These are phyloP conservation scores for Tyto alba DNA, from an alignment of 2,113 vertebrate genomes.

Conservation along the genomic window DNA sequence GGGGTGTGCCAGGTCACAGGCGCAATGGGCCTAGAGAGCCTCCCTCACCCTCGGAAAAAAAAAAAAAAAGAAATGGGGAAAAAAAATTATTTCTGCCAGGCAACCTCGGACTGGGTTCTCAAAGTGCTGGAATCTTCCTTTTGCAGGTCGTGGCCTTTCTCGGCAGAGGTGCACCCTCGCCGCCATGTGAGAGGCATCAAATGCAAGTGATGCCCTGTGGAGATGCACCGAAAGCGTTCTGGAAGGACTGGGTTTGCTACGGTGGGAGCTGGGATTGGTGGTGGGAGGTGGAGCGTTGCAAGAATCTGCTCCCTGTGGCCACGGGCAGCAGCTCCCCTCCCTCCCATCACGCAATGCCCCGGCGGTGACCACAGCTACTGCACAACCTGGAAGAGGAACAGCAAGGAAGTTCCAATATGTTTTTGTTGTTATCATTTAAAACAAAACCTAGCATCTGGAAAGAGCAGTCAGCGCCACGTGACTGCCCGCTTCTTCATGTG, in stretches of 20 bases:
- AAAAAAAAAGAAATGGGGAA: no score
- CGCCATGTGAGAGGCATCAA: fast-evolving
- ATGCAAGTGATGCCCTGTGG: background rate
- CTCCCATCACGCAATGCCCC: fast-evolving
- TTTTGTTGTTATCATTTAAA: background rate
- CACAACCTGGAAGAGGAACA: background rate
- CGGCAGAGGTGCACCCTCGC: fast-evolving
- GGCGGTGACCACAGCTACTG: background rate
- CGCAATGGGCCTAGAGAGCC: background rate
- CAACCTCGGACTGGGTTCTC: background rate
- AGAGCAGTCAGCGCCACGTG: fast-evolving
- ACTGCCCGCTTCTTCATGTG: fast-evolving
- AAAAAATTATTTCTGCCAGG: background rate
- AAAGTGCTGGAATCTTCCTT: background rate
- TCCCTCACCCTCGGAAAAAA: no score
- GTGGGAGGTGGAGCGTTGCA: background rate
- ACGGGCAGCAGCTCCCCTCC: background rate
- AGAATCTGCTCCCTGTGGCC: fast-evolving
- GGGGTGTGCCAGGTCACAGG: fast-evolving
- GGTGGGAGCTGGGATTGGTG: fast-evolving
- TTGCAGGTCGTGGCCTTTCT: background rate
- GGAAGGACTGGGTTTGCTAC: background rate
- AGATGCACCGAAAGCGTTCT: background rate
- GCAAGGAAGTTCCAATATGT: background rate
- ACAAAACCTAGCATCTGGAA: background rate